Evolutionary conservation across 2,113 vertebrate species (phyloP).

Genomic region (Melanotaenia duboulayi): DNA sequence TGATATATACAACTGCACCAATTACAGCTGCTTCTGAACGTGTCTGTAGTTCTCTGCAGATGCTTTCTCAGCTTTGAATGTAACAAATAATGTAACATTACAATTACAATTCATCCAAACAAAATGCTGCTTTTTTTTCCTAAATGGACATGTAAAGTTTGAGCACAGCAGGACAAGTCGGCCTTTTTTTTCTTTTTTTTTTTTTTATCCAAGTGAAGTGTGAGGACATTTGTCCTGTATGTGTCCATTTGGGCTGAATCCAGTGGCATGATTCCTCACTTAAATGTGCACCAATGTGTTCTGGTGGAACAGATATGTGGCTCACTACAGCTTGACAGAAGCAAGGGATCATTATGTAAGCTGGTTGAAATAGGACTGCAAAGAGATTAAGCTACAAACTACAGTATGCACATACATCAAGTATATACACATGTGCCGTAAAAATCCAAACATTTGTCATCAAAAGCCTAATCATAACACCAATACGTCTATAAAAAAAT

Average conservation of each 20-base stretch:
- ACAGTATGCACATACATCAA: neutral
- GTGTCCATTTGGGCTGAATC: slow-evolving; percentile 8
- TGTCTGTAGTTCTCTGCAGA: neutral
- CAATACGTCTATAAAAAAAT: neutral
- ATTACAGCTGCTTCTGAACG: neutral
- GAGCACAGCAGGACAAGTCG: neutral
- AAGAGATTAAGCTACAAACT: slow-evolving; percentile 14
- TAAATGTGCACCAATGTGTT: slow-evolving; percentile 17
- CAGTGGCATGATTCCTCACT: slow-evolving; percentile 24
- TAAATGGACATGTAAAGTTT: neutral
- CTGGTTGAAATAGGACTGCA: slow-evolving; percentile 9
- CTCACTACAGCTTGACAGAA: slow-evolving; percentile 19
- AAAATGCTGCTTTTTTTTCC: neutral
- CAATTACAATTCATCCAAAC: neutral
- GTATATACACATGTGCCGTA: neutral
- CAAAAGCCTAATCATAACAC: neutral
- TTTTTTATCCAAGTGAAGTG: neutral
- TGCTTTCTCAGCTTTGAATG: neutral
- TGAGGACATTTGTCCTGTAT: neutral
- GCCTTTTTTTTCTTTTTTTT: neutral
- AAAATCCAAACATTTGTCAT: neutral
- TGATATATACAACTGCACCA: slow-evolving; percentile 12
- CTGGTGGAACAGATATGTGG: slow-evolving; percentile 36
- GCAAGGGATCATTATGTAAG: slow-evolving; percentile 54
- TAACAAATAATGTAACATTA: neutral